These are phyloP conservation scores for Pseudomyrmex pallidus DNA, from an alignment of 1,140 invertebrate genomes.

Conservation along the genomic window DNA sequence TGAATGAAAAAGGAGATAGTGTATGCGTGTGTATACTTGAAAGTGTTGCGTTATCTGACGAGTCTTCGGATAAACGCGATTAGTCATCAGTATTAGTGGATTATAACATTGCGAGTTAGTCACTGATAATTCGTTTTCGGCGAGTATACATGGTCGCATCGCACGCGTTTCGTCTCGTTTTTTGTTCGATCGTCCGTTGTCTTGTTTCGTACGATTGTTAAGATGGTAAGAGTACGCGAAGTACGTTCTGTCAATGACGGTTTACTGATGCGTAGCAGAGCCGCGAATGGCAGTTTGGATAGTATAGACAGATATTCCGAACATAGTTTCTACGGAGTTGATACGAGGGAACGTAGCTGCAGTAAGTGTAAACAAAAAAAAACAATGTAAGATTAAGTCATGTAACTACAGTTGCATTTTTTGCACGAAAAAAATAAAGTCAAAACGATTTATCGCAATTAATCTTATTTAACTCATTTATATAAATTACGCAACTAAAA, in stretches of 20 bases:
- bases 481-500: no score
- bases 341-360: constrained; percentile 55
- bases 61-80: constrained; percentile 56
- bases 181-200: not conserved
- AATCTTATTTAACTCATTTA: no score
- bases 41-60: constrained; percentile 25
- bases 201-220: not conserved
- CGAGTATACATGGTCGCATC: no score
- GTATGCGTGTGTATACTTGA: no score
- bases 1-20: not conserved
- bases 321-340: constrained; percentile 72
- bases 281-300: constrained; percentile 65
- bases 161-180: no score
- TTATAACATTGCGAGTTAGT: constrained; percentile 13
- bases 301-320: constrained; percentile 81
- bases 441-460: no score
- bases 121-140: not conserved
- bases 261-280: constrained; percentile 74
- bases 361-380: constrained; percentile 69
- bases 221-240: constrained; percentile 17
- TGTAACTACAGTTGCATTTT: not conserved
- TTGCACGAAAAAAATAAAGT: no score
- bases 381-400: constrained; percentile 1
- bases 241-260: constrained; percentile 28
- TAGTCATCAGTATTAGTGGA: constrained; percentile 56